phyloP scores from a whole-genome alignment of 2,888 invertebrate species.

The Trypoxylon attenuatum region DNA sequence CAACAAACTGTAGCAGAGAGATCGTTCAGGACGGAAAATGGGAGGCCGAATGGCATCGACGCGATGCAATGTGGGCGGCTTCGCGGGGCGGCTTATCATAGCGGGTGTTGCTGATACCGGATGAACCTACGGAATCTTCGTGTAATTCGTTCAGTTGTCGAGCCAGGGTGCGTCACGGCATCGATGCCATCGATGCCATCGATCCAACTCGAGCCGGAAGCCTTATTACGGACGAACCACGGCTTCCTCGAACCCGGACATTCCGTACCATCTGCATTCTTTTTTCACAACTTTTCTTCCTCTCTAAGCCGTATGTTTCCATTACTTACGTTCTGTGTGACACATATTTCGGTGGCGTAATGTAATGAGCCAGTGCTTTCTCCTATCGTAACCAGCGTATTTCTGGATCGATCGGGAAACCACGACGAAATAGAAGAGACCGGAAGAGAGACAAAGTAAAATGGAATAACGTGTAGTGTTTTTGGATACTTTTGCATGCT shows the following conservation, averaged over 20 bases:
- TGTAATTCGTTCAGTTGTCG: slow-evolving; percentile 37
- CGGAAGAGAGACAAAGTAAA: too few relatives aligned
- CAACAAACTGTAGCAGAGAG: too few relatives aligned
- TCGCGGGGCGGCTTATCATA: slow-evolving; percentile 47
- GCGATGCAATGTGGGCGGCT: slow-evolving; percentile 55
- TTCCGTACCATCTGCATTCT: not conserved
- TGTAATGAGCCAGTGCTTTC: too few relatives aligned
- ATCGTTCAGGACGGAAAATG: not conserved
- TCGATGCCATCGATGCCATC: slow-evolving; percentile 29
- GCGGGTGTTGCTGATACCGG: slow-evolving; percentile 46
- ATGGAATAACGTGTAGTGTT: too few relatives aligned
- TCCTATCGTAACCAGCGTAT: too few relatives aligned
- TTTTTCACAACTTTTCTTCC: not conserved
- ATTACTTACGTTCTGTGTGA: not conserved
- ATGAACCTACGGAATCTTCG: slow-evolving; percentile 43
- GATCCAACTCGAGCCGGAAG: slow-evolving; percentile 20
- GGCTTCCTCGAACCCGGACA: slow-evolving; percentile 15
- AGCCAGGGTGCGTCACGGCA: slow-evolving; percentile 1
- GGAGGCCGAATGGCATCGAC: not conserved
- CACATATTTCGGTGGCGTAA: too few relatives aligned
- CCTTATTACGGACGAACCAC: slow-evolving; percentile 4
- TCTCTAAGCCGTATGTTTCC: not conserved
- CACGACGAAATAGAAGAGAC: too few relatives aligned
- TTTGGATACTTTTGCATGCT: too few relatives aligned
- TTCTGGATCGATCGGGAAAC: too few relatives aligned